These are phyloP conservation scores for Yponomeuta sedellus DNA, from an alignment of 2,888 invertebrate species.

Conservation along the genomic window DNA sequence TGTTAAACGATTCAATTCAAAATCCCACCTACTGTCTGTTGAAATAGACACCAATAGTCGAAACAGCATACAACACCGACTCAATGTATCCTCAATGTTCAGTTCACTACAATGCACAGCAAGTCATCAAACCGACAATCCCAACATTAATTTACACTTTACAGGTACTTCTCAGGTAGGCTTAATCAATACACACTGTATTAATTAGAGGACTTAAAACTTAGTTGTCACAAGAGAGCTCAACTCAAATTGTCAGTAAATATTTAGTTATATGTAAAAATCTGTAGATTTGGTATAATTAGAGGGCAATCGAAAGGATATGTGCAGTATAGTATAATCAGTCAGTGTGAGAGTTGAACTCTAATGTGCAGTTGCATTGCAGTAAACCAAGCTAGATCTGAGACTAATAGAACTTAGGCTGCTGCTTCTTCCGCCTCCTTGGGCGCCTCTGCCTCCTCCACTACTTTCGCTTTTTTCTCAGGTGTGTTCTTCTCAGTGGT, in stretches of 20 bases:
- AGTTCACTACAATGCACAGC: conserved; percentile 70
- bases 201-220: conserved; percentile 52
- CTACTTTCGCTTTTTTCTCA: conserved; percentile 84
- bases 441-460: conserved; percentile 73
- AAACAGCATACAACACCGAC: conserved; percentile 65
- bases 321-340: conserved; percentile 31
- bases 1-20: conserved; percentile 50
- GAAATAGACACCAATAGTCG: conserved; percentile 61
- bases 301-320: conserved; percentile 36
- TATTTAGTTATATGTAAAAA: conserved; percentile 32
- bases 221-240: conserved; percentile 66
- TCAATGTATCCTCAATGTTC: conserved; percentile 38
- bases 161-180: conserved; percentile 74
- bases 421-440: conserved; percentile 75
- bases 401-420: conserved; percentile 57
- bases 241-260: conserved; percentile 45
- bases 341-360: conserved; percentile 52
- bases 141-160: conserved; percentile 66
- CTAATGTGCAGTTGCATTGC: conserved; percentile 71
- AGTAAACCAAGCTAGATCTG: conserved; percentile 61
- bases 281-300: conserved; percentile 39
- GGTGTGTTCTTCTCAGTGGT: conserved; percentile 78
- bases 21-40: conserved; percentile 52
- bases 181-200: conserved; percentile 57
- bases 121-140: conserved; percentile 39